These are phyloP conservation scores for Erebia aethiops DNA, from an alignment of 2,888 invertebrate species.

Conservation along the genomic window DNA sequence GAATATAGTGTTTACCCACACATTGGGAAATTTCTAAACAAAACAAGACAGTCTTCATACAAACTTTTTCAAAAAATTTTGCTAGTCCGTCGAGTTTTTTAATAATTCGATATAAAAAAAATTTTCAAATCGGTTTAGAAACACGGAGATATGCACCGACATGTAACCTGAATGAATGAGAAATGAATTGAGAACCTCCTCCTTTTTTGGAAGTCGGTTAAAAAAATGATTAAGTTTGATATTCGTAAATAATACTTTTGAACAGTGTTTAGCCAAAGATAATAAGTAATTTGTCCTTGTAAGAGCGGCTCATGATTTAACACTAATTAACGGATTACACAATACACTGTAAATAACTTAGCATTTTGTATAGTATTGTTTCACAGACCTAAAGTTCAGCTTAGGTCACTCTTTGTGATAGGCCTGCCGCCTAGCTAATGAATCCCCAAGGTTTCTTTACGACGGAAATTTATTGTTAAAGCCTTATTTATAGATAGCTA, in stretches of 20 bases:
- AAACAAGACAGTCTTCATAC: too few relatives aligned
- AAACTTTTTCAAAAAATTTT: too few relatives aligned
- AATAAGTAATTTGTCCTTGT: slow-evolving; percentile 31
- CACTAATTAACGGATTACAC: slow-evolving; percentile 54
- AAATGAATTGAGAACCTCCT: too few relatives aligned
- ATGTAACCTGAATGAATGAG: too few relatives aligned
- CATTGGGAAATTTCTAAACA: too few relatives aligned
- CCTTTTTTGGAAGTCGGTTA: too few relatives aligned
- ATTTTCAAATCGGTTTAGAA: too few relatives aligned
- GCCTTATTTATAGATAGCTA: background rate
- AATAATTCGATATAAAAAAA: too few relatives aligned
- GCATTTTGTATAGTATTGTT: slow-evolving; percentile 48
- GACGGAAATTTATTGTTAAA: slow-evolving; percentile 4
- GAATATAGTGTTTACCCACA: too few relatives aligned
- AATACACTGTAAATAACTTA: slow-evolving; percentile 50
- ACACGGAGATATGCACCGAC: too few relatives aligned
- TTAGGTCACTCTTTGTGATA: slow-evolving; percentile 48
- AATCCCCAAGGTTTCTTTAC: slow-evolving; percentile 36
- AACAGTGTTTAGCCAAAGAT: slow-evolving; percentile 12
- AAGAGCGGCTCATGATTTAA: slow-evolving; percentile 40
- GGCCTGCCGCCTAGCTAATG: slow-evolving; percentile 39
- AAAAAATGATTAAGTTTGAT: too few relatives aligned
- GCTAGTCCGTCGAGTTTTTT: too few relatives aligned
- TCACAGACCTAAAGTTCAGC: slow-evolving; percentile 49
- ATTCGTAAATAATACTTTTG: background rate